Percentiles rank a stretch among this genome's conserved stretches.
phyloP scores from a whole-genome alignment of 2,797 vertebrate species.

The Acrossocheilus fasciatus region DNA sequence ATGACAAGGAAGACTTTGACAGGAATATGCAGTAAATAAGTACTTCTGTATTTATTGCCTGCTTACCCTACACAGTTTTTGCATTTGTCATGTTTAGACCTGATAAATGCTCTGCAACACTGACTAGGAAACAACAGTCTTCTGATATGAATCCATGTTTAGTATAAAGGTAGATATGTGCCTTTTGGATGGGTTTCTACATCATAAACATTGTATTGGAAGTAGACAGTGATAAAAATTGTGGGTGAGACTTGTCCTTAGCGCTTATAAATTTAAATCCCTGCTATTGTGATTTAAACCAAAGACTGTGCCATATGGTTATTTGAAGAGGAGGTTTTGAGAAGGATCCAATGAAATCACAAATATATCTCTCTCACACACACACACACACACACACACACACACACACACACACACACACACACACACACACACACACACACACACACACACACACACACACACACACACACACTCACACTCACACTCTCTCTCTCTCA shows the following conservation, averaged over 20 bases:
- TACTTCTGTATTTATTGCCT: not conserved
- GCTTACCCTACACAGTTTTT: not conserved
- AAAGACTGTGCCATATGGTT: conserved; percentile 38
- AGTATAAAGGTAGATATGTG: not conserved
- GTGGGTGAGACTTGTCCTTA: not conserved
- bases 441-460: not conserved
- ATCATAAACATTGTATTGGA: not conserved
- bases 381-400: not conserved
- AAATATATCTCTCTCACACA: conserved; percentile 25
- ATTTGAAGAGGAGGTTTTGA: conserved; percentile 35
- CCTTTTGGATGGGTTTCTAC: not conserved
- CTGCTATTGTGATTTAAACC: conserved; percentile 23
- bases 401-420: not conserved
- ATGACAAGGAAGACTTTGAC: not conserved
- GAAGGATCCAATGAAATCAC: conserved; percentile 34
- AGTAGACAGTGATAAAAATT: not conserved
- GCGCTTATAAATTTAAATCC: conserved; percentile 22
- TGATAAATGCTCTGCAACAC: not conserved
- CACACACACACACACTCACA: not conserved
- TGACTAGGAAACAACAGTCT: not conserved
- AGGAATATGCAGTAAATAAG: not conserved
- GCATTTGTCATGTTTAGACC: not conserved
- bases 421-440: not conserved
- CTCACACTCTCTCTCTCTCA: too few species aligned
- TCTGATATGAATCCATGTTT: not conserved